Evolutionary conservation across 2,888 invertebrate genomes (phyloP).

Genomic region (Mythimna pallens): DNA sequence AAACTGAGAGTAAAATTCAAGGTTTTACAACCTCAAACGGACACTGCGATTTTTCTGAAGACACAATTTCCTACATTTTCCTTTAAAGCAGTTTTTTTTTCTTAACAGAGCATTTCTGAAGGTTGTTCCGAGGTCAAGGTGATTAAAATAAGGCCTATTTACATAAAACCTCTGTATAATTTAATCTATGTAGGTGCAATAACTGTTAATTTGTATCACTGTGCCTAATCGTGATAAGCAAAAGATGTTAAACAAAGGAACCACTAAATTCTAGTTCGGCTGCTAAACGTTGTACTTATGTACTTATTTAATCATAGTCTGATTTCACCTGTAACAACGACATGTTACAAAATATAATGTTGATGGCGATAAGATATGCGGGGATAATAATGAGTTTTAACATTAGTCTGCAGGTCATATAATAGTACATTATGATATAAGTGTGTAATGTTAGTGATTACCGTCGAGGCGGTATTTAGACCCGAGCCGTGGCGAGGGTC

Average conservation of each 20-base stretch:
- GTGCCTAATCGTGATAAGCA: constrained; percentile 23
- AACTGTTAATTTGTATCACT: constrained; percentile 19
- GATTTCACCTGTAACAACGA: constrained; percentile 31
- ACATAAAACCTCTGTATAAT: neutral
- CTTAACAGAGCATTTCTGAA: constrained; percentile 7
- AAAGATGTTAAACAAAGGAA: constrained; percentile 2
- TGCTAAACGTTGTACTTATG: constrained; percentile 10
- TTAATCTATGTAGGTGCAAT: constrained; percentile 18
- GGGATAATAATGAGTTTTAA: constrained; percentile 45
- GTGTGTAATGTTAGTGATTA: no score
- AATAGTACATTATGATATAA: no score
- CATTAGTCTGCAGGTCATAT: constrained; percentile 36
- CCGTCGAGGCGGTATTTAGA: no score
- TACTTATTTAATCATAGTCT: constrained; percentile 19
- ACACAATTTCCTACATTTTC: neutral
- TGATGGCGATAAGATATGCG: constrained; percentile 44
- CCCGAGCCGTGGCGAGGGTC: no score
- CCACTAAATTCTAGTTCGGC: constrained; percentile 14
- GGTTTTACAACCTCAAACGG: no score
- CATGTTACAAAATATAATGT: constrained; percentile 15
- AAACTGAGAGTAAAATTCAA: neutral
- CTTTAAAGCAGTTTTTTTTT: neutral
- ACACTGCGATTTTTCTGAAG: neutral
- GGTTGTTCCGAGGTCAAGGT: constrained; percentile 23
- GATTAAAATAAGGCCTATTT: neutral